A percentile compares a stretch with the other conserved stretches of the same genome.
phyloP scores from a whole-genome alignment of 1,140 invertebrate genomes.

The Orchestia grillus region DNA sequence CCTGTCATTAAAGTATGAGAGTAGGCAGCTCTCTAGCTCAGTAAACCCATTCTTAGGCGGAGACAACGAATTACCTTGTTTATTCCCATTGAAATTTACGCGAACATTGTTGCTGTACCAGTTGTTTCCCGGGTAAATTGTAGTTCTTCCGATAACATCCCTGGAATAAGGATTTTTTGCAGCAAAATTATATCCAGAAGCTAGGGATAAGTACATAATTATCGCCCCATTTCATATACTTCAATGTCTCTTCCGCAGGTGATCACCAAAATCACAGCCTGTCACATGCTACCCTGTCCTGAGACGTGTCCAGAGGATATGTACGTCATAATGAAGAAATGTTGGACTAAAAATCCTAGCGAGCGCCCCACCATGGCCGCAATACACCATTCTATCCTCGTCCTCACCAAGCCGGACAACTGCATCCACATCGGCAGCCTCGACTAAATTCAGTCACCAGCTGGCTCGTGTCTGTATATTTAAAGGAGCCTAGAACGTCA shows the following conservation, averaged over 20 bases:
- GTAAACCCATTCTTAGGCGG: too few species aligned
- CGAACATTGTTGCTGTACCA: too few species aligned
- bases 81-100: too few species aligned
- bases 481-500: neutral
- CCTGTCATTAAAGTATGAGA: too few species aligned
- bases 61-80: too few species aligned
- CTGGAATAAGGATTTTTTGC: too few species aligned
- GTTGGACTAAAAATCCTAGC: conserved; percentile 50
- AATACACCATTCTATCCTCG: conserved; percentile 36
- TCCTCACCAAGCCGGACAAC: conserved; percentile 45
- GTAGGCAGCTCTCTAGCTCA: too few species aligned
- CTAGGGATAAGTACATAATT: neutral
- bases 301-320: conserved; percentile 53
- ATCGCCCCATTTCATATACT: neutral
- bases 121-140: too few species aligned
- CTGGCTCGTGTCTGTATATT: neutral
- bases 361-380: conserved; percentile 45
- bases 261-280: conserved; percentile 52
- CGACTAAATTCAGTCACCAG: neutral
- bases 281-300: conserved; percentile 51
- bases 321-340: conserved; percentile 51
- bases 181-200: neutral
- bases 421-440: conserved; percentile 20
- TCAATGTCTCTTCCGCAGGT: conserved; percentile 15
- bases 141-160: too few species aligned